These are phyloP conservation scores for Brenthis ino DNA, from an alignment of 2,888 invertebrate genomes.

Conservation along the genomic window DNA sequence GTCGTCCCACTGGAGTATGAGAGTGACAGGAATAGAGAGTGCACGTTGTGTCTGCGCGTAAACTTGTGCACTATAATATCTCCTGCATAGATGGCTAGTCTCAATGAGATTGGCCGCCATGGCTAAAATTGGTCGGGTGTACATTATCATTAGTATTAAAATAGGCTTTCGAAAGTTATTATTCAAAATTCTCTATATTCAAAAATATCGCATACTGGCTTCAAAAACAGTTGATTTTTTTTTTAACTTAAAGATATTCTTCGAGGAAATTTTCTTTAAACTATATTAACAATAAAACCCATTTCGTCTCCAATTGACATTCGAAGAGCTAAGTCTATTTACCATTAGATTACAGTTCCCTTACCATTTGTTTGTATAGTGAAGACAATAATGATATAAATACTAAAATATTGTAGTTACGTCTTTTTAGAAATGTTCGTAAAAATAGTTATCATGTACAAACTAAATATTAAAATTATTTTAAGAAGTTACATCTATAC, in stretches of 20 bases:
- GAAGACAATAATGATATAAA: neutral
- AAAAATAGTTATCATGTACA: neutral
- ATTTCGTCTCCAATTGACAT: conserved; percentile 27
- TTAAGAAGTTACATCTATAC: neutral
- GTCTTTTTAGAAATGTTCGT: neutral
- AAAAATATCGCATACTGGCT: too few species aligned
- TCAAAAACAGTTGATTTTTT: too few species aligned
- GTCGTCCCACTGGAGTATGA: too few species aligned
- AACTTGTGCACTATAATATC: too few species aligned
- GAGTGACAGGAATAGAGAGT: too few species aligned
- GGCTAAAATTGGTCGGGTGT: too few species aligned
- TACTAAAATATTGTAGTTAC: conserved; percentile 9
- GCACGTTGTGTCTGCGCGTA: too few species aligned
- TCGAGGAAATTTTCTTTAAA: neutral
- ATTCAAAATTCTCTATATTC: too few species aligned
- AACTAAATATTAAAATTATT: neutral
- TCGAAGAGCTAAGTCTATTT: conserved; percentile 35
- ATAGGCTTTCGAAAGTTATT: too few species aligned
- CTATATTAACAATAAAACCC: conserved; percentile 22
- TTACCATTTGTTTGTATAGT: neutral
- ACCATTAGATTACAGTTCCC: conserved; percentile 26
- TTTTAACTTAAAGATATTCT: neutral
- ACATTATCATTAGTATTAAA: too few species aligned
- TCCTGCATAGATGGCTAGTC: too few species aligned
- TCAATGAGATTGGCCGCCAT: too few species aligned